Percentiles rank a stretch among this genome's conserved stretches.
phyloP scores from a whole-genome alignment of 2,888 invertebrate genomes.

The Thymelicus sylvestris region DNA sequence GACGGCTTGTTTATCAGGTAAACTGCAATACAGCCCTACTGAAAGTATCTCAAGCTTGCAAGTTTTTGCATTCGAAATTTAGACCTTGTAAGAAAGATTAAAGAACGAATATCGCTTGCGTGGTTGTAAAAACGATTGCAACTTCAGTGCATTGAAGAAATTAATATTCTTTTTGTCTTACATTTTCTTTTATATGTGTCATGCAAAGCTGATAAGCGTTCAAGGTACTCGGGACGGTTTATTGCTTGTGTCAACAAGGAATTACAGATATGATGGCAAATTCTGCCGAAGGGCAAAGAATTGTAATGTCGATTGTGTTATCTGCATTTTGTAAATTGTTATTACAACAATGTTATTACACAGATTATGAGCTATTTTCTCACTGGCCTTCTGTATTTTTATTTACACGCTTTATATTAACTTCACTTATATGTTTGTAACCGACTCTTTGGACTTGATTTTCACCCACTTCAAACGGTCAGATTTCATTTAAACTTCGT shows the following conservation, averaged over 20 bases:
- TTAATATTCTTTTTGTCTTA: constrained; percentile 24
- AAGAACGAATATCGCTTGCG: neutral
- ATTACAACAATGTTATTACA: too few species aligned
- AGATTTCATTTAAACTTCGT: too few species aligned
- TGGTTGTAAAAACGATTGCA: neutral
- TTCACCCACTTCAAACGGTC: too few species aligned
- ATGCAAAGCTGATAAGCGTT: constrained; percentile 42
- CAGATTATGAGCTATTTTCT: too few species aligned
- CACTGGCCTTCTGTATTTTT: too few species aligned
- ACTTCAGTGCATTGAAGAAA: constrained; percentile 15
- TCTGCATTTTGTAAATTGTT: neutral
- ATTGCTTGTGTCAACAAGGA: constrained; percentile 40
- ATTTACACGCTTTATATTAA: too few species aligned
- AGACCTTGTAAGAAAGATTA: neutral
- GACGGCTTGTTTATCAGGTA: constrained; percentile 38
- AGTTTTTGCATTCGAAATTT: neutral
- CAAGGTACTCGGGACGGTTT: constrained; percentile 43
- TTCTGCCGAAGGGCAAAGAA: constrained; percentile 24
- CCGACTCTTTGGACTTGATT: too few species aligned
- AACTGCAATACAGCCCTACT: constrained; percentile 14
- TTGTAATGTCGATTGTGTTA: constrained; percentile 1
- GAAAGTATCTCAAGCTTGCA: neutral
- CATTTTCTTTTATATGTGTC: constrained; percentile 37
- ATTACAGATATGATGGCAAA: constrained; percentile 38
- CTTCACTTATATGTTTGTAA: too few species aligned